These are phyloP conservation scores for Poecilia latipinna DNA, from an alignment of 2,113 vertebrate species.

Conservation along the genomic window DNA sequence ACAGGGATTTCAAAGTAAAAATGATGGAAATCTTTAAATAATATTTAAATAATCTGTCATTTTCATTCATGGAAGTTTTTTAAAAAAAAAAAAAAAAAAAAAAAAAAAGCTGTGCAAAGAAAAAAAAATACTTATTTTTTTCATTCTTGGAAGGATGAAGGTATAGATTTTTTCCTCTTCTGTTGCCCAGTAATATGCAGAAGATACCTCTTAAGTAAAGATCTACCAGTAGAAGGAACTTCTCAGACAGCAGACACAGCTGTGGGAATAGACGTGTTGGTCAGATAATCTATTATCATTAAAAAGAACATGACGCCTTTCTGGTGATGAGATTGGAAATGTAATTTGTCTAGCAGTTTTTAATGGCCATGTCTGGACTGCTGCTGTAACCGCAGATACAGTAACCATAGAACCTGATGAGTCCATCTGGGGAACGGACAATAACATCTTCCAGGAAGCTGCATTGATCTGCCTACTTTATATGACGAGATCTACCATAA, in stretches of 20 bases:
- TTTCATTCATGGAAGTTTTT: background rate
- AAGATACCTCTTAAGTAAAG: background rate
- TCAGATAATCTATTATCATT: background rate
- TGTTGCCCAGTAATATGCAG: background rate
- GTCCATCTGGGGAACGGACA: background rate
- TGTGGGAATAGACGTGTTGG: background rate
- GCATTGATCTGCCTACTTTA: background rate
- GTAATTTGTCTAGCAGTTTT: background rate
- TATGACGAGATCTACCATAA: background rate
- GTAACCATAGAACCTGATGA: background rate
- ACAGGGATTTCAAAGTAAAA: background rate
- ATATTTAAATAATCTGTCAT: background rate
- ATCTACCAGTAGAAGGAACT: background rate
- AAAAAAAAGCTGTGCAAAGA: background rate
- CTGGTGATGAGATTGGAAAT: background rate
- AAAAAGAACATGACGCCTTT: background rate
- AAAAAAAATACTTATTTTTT: background rate
- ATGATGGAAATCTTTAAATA: background rate
- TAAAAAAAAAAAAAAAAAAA: too few relatives aligned
- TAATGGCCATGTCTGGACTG: background rate
- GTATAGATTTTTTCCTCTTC: background rate
- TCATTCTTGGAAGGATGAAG: background rate
- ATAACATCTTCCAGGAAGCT: background rate
- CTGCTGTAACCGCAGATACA: background rate
- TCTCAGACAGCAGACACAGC: background rate